Conservation (phyloP, 2,113 vertebrate genomes). For the Scolopax mira region DNA sequence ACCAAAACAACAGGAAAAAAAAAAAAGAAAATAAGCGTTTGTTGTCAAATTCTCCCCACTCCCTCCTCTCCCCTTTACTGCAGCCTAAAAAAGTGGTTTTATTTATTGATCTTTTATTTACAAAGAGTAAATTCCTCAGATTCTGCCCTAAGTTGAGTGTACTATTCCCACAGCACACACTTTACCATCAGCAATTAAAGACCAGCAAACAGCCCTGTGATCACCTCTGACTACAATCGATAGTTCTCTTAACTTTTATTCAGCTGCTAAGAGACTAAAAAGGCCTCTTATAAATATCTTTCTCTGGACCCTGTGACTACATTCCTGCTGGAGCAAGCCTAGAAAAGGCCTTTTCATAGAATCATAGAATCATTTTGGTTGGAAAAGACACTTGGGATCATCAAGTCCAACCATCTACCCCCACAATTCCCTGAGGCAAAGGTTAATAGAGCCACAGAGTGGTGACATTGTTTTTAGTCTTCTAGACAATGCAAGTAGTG, state of each 20-base stretch:
- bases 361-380: too few relatives aligned
- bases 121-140: not conserved
- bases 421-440: not conserved
- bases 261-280: not conserved
- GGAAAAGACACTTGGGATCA: too few relatives aligned
- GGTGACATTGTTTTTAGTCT: not conserved
- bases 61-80: not conserved
- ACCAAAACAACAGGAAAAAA: not conserved
- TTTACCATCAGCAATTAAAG: not conserved
- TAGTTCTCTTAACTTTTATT: not conserved
- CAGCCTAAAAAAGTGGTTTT: not conserved
- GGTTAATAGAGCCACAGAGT: rapidly evolving
- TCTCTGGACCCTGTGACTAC: not conserved
- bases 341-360: not conserved
- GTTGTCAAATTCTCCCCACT: not conserved
- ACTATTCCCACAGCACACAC: not conserved
- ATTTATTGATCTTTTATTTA: not conserved
- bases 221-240: too few relatives aligned
- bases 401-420: too few relatives aligned
- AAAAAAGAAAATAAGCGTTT: not conserved
- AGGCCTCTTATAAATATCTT: not conserved
- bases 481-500: not conserved
- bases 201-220: not conserved
- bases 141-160: not conserved
- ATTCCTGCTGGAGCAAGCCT: not conserved